phyloP scores from a whole-genome alignment of 2,797 vertebrate species.

The Natrix natrix region DNA sequence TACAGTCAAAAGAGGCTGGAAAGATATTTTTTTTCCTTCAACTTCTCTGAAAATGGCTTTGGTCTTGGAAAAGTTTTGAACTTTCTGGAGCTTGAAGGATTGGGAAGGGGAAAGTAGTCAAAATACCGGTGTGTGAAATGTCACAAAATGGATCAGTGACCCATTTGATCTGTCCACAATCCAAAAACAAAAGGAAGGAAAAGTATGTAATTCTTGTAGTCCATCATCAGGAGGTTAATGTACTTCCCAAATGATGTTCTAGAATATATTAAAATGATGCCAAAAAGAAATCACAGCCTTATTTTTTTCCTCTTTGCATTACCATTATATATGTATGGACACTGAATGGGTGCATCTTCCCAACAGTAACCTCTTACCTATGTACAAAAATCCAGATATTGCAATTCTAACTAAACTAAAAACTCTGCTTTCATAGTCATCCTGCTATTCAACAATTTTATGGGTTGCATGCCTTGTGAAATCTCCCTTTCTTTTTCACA shows the following conservation, averaged over 20 bases:
- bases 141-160: background rate
- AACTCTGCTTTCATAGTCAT: background rate
- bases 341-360: fast-evolving
- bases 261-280: background rate
- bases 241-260: background rate
- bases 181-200: background rate
- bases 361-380: background rate
- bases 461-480: background rate
- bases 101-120: background rate
- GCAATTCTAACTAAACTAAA: background rate
- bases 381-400: background rate
- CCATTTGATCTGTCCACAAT: background rate
- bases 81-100: background rate
- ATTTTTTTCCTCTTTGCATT: background rate
- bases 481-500: background rate
- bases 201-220: background rate
- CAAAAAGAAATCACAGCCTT: background rate
- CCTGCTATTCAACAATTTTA: background rate
- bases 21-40: background rate
- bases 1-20: background rate
- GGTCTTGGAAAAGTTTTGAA: background rate
- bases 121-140: fast-evolving
- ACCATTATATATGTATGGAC: background rate
- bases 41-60: background rate
- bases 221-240: background rate